Evolutionary conservation across 92 coral and sea anemone species (phyloP).

Genomic region (Muricea muricata): DNA sequence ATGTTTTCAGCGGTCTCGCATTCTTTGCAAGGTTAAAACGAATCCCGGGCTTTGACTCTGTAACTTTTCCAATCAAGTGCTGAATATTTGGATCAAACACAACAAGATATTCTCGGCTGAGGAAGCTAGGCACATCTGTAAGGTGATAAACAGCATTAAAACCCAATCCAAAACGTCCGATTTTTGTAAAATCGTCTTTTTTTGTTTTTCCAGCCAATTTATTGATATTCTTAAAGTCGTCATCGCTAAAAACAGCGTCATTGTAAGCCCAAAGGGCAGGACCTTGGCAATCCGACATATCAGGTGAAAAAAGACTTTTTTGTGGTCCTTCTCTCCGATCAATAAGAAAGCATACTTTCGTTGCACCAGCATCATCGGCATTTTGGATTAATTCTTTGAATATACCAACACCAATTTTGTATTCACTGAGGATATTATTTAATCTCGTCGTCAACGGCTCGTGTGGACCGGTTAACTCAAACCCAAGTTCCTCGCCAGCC

Average conservation of each 20-base stretch:
- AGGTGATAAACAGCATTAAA: slow-evolving; percentile 86
- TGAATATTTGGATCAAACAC: slow-evolving; percentile 80
- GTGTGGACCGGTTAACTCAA: slow-evolving; percentile 84
- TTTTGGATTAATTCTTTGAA: slow-evolving; percentile 79
- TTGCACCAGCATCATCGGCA: slow-evolving; percentile 86
- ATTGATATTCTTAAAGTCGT: slow-evolving; percentile 75
- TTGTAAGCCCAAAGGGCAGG: slow-evolving; percentile 83
- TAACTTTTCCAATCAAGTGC: slow-evolving; percentile 63
- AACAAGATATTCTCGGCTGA: slow-evolving; percentile 69
- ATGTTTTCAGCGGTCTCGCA: slow-evolving; percentile 45
- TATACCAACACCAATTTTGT: slow-evolving; percentile 79
- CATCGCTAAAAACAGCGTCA: slow-evolving; percentile 71
- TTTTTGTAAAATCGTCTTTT: slow-evolving; percentile 78
- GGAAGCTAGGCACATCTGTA: slow-evolving; percentile 85
- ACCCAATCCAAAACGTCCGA: slow-evolving; percentile 91
- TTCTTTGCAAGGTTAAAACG: slow-evolving; percentile 65
- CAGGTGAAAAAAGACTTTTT: slow-evolving; percentile 64
- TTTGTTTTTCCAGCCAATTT: slow-evolving; percentile 88
- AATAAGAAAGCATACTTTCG: slow-evolving; percentile 73
- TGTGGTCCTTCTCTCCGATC: slow-evolving; percentile 81
- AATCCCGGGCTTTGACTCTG: slow-evolving; percentile 74
- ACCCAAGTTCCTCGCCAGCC: slow-evolving; percentile 76
- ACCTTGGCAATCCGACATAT: slow-evolving; percentile 84
- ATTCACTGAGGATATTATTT: slow-evolving; percentile 73
- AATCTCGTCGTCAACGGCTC: slow-evolving; percentile 82